Conservation (phyloP, 2,888 invertebrate genomes). For the Tipula confusa region DNA sequence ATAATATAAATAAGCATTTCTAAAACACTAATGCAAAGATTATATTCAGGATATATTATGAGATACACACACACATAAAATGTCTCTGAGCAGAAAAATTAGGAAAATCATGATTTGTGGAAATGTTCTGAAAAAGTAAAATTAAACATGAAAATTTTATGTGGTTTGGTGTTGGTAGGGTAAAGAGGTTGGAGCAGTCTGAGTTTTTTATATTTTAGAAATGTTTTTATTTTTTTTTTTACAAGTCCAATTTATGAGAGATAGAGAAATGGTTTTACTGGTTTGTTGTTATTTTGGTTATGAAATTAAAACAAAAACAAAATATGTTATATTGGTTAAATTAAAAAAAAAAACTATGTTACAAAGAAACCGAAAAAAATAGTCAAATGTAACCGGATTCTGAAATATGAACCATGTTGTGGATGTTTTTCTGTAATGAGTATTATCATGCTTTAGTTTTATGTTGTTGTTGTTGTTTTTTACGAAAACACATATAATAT, state of each 20-base stretch:
- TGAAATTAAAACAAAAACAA: background rate
- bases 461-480: background rate
- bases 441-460: background rate
- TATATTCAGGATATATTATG: background rate
- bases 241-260: background rate
- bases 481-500: conserved; percentile 13
- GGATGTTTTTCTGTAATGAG: background rate
- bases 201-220: background rate
- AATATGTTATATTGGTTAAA: background rate
- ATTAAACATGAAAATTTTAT: background rate
- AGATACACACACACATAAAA: background rate
- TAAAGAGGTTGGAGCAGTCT: background rate
- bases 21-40: conserved; percentile 14
- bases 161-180: background rate
- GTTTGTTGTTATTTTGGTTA: conserved; percentile 20
- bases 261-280: background rate
- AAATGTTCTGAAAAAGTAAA: background rate
- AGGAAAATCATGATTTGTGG: conserved; percentile 12
- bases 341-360: background rate
- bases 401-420: background rate
- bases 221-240: background rate
- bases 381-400: background rate
- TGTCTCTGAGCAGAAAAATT: background rate
- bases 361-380: background rate
- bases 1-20: background rate